phyloP scores from a whole-genome alignment of 2,888 invertebrate species.

The Subacronicta megacephala region DNA sequence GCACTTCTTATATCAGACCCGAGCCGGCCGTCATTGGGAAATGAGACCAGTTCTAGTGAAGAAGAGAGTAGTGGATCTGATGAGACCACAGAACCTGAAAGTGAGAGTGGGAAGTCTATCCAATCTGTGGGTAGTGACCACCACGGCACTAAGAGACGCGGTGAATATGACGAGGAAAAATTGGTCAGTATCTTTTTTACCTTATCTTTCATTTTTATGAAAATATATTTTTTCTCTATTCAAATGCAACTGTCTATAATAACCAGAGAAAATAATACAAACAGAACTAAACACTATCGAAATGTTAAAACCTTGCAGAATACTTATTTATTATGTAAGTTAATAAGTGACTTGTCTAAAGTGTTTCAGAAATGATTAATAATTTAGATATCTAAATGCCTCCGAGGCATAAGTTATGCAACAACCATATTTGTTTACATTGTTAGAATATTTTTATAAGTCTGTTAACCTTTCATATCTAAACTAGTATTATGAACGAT shows the following conservation, averaged over 20 bases:
- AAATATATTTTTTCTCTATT: no score
- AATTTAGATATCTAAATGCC: no score
- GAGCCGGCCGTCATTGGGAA: conserved; percentile 65
- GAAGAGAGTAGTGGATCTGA: conserved; percentile 76
- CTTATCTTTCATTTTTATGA: not conserved
- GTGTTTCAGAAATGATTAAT: no score
- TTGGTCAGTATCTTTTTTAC: conserved; percentile 70
- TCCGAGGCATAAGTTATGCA: no score
- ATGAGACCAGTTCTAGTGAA: conserved; percentile 72
- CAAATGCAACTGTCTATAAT: not conserved
- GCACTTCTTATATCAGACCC: conserved; percentile 93
- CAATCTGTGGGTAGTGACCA: conserved; percentile 78
- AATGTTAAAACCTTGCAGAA: not conserved
- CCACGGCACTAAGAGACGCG: conserved; percentile 69
- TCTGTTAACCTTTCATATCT: no score
- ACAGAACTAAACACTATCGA: not conserved
- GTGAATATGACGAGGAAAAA: conserved; percentile 84
- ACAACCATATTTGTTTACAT: no score
- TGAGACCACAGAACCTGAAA: conserved; percentile 78
- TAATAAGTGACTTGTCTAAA: no score
- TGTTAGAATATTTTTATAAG: no score
- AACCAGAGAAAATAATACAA: no score
- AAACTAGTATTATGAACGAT: no score
- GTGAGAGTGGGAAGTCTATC: conserved; percentile 76
- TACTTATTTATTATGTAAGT: not conserved